Evolutionary conservation across 2,888 invertebrate species (phyloP).

Genomic region (Meiosimyza platycephala): DNA sequence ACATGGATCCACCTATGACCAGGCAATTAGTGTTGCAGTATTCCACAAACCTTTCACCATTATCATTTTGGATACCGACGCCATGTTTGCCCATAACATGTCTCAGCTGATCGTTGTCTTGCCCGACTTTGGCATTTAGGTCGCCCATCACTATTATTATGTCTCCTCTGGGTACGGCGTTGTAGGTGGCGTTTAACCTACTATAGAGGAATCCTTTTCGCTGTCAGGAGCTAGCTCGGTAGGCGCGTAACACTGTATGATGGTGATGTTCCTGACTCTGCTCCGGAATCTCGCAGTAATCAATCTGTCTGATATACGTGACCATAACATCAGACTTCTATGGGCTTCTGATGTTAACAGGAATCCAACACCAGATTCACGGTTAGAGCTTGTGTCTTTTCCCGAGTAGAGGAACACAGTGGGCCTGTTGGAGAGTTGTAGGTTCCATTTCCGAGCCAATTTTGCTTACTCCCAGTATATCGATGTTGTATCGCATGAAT

Average conservation of each 20-base stretch:
- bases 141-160: constrained; percentile 1
- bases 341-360: background rate
- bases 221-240: background rate
- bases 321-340: no score
- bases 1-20: background rate
- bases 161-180: background rate
- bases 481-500: background rate
- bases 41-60: no score
- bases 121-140: background rate
- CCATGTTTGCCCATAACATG: background rate
- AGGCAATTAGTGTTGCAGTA: no score
- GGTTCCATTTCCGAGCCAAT: no score
- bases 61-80: no score
- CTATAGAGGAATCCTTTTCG: background rate
- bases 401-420: background rate
- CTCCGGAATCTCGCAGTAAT: constrained; percentile 1
- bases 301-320: background rate
- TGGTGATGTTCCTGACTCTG: constrained; percentile 3
- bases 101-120: background rate
- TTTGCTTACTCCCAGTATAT: no score
- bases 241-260: background rate
- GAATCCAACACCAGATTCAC: background rate
- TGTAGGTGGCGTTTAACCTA: no score
- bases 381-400: background rate
- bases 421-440: no score